Evolutionary conservation across 2,888 invertebrate species (phyloP).

Genomic region (Drosophila borborema): DNA sequence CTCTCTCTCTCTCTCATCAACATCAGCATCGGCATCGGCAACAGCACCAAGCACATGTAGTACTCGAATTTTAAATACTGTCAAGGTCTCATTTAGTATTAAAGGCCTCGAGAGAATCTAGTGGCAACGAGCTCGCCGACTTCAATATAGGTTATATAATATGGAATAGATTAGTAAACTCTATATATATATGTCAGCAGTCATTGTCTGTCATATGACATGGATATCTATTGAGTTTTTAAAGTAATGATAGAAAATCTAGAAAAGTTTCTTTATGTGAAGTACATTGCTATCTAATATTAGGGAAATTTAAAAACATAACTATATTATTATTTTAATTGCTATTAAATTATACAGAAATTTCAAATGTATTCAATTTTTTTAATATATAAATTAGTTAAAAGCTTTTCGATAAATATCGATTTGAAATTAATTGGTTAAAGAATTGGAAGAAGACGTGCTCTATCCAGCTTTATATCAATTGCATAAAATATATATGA

Average conservation of each 20-base stretch:
- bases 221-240: not conserved
- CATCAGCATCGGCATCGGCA: not conserved
- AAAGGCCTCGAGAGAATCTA: not conserved
- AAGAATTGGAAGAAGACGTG: not conserved
- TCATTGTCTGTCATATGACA: not conserved
- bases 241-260: not conserved
- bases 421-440: not conserved
- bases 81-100: conserved; percentile 24
- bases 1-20: not conserved
- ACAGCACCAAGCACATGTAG: conserved; percentile 1
- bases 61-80: conserved; percentile 11
- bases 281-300: no score
- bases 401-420: not conserved
- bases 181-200: not conserved
- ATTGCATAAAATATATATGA: not conserved
- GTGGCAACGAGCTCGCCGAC: conserved; percentile 4
- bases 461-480: not conserved
- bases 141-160: not conserved
- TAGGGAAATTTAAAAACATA: no score
- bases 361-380: no score
- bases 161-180: not conserved
- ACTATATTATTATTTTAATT: no score
- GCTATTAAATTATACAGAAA: no score
- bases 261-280: not conserved
- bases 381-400: no score